Conservation (phyloP, 2,888 invertebrate species). For the Ceraclea dissimilis region DNA sequence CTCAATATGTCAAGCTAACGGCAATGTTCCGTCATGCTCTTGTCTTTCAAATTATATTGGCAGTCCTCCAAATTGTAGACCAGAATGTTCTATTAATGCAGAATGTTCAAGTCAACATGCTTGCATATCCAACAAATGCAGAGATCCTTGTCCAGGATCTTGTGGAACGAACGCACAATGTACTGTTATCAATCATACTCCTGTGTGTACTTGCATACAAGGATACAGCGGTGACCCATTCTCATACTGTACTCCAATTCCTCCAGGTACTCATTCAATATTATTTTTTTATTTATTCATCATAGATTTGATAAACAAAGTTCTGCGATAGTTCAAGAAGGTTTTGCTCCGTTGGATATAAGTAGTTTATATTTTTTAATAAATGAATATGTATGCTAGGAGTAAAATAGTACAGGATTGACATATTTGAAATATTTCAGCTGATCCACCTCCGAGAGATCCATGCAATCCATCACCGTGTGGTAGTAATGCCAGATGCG, state of each 20-base stretch:
- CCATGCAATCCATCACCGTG: slow-evolving; percentile 59
- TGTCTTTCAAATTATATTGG: slow-evolving; percentile 60
- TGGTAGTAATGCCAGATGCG: slow-evolving; percentile 51
- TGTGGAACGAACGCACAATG: slow-evolving; percentile 71
- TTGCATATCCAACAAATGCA: slow-evolving; percentile 71
- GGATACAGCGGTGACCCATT: slow-evolving; percentile 74
- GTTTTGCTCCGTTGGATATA: too few species aligned
- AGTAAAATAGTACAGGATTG: too few species aligned
- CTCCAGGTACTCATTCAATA: slow-evolving; percentile 32
- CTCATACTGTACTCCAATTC: slow-evolving; percentile 53
- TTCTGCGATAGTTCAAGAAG: background rate
- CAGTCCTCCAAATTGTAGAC: slow-evolving; percentile 62
- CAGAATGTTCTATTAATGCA: slow-evolving; percentile 65
- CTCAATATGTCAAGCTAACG: slow-evolving; percentile 57
- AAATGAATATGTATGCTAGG: too few species aligned
- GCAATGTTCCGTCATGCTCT: slow-evolving; percentile 55
- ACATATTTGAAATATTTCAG: slow-evolving; percentile 33
- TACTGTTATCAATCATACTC: slow-evolving; percentile 68
- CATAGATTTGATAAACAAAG: background rate
- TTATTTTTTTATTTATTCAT: slow-evolving; percentile 26
- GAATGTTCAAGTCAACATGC: slow-evolving; percentile 70
- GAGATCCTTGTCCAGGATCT: slow-evolving; percentile 70
- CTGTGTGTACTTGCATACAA: slow-evolving; percentile 65
- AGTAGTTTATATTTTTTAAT: too few species aligned
- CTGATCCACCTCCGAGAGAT: slow-evolving; percentile 37